Base-by-base conservation (phyloP, 35 echinoderm and acorn worm genomes). In the Hemicentrotus pulcherrimus region DNA sequence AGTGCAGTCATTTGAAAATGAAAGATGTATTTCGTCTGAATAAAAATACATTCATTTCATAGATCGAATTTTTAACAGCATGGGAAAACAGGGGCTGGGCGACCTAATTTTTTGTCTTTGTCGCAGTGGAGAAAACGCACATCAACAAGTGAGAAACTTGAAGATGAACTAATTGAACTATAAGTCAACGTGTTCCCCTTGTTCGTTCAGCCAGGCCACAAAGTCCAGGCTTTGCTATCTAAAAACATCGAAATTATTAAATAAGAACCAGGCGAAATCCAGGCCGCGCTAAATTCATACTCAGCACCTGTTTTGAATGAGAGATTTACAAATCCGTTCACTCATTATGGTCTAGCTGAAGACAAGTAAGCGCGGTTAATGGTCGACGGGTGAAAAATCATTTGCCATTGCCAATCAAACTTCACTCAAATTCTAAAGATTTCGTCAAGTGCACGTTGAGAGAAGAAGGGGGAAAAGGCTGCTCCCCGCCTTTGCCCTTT, bases 181-280 rank as follows among this genome's bases (percentile, higher is more conserved):
- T 78, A 78, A 78, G 19, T 78, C 65, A 78, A 28, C 65, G 65
- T 78, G 0, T 5, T 78, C 65, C 65, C 19, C 4, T 78, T 78
- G 65, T 78, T 78, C 65, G 7, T 78, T 78, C 65, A 78, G 65
- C 65, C 65, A 78, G 0, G 0, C 65, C 65, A 22, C 24, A n/a
- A 6, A 10, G 24, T 22, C 65, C 2, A 78, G 65, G 7, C 52
- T 22, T 78, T 78, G 65, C n/a, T 78, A 78, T 78, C 65, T 78
- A 78, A 78, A 78, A 78, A 78, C 65, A 78, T 78, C 65, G 28
- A 78, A 78, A 78, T 78, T 78, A 78, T 78, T 78, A 78, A 78
- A 78, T 78, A 78, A 78, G 65, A 78, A 78, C 65, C 65, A n/a
- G 65, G 65, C 65, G 2, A 78, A n/a, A 78, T 78, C 65, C 65